Evolutionary conservation across 2,797 vertebrate genomes (phyloP), one percentile per base, ranked within the genome.

Genomic region (Aulostomus chinensis): DNA sequence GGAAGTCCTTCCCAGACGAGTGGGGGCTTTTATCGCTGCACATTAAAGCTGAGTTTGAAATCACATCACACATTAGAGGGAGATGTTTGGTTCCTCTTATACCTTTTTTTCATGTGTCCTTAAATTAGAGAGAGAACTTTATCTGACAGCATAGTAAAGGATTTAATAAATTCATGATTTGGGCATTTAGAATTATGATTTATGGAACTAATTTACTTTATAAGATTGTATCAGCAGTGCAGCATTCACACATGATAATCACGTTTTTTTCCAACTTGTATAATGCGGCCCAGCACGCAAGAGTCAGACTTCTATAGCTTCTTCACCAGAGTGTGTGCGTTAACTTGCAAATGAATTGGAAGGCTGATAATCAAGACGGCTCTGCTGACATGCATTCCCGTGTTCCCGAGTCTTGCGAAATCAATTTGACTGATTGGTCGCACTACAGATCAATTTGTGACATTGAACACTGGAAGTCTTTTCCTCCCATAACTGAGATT

Each of bases 361-460:
- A 24, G 17, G 20, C 26, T 17, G 29, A 36, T 24, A n/a, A n/a
- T 64, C 26, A 30, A 16, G 36, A 72, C 25, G 1, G 17, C 21
- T 36, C 61, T 58, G 50, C 71, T 46, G 72, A 79, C 67, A 73
- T 0, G 41, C 73, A 78, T 81, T 80, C 73, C 71, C 43, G 34
- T 39, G 39, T 47, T 62, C 52, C 55, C 25, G 13, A 29, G 61
- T 69, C 73, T 71, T 3, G 46, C 48, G 5, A 78, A 88, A 86
- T 85, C 75, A 83, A 78, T 87, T 87, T 76, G 26, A 47, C 59
- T 74, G 69, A 82, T 80, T 84, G 69, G 78, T 59, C 35, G 36
- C 82, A 79, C 67, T 54, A 29, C 70, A 73, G 68, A 80, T 73
- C 49, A 58, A 66, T 84, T 85, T 77, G 63, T 42, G 24, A 49